phyloP scores from a whole-genome alignment of 2,888 invertebrate species.

The Pyrocoelia pectoralis region DNA sequence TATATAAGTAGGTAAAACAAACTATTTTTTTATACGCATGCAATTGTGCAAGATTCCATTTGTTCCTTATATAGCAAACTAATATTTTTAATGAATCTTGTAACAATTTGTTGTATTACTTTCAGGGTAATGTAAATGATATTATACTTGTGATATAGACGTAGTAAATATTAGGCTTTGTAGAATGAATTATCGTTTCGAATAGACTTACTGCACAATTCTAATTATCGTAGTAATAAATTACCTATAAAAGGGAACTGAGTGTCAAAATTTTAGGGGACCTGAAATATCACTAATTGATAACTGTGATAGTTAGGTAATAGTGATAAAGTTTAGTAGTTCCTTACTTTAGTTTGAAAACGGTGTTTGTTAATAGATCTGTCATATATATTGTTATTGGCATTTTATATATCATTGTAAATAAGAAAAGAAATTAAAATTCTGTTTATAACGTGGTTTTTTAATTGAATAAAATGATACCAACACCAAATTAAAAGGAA shows the following conservation, averaged over 20 bases:
- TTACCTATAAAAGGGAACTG: conserved; percentile 4
- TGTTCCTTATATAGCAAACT: not conserved
- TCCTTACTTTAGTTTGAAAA: not conserved
- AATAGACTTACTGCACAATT: not conserved
- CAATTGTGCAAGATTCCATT: not conserved
- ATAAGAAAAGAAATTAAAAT: too few species aligned
- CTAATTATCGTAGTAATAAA: not conserved
- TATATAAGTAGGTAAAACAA: conserved; percentile 4
- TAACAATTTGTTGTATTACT: not conserved
- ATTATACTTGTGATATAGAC: conserved; percentile 8
- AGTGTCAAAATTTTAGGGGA: conserved; percentile 1
- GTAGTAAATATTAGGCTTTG: conserved; percentile 5
- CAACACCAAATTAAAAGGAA: too few species aligned
- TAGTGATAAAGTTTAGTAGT: not conserved
- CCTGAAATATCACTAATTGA: not conserved
- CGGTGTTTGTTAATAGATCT: not conserved
- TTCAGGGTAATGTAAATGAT: conserved; percentile 13
- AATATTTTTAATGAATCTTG: conserved; percentile 1
- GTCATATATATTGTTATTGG: not conserved
- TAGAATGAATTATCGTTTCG: not conserved
- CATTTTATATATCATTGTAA: not conserved
- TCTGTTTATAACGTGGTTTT: too few species aligned
- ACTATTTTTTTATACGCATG: conserved; percentile 1
- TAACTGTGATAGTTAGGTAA: not conserved
- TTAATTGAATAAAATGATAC: too few species aligned